Base-by-base conservation (phyloP, 2,888 invertebrate species). In the Argyresthia albistria region DNA sequence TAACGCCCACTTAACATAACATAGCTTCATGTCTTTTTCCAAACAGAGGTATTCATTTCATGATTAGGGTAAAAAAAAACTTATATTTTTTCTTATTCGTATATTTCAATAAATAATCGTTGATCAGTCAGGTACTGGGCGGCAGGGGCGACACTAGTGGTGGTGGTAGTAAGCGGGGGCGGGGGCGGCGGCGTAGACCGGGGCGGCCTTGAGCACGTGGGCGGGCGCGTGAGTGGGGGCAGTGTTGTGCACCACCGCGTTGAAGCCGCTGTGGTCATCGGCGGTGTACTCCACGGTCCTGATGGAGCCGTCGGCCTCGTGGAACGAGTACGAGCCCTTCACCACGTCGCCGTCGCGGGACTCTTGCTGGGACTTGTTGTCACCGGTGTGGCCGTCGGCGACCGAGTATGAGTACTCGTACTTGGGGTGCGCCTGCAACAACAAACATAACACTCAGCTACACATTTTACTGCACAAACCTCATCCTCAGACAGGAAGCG, bases 331-430 rank as follows among this genome's bases (percentile, higher is more conserved):
- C 15, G 69, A 64, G 45, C 80, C 81, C 57, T 74, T 73, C 35
- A 80, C 80, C 0, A 69, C 70, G 57, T 80, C 80, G 46, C 82
- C 82, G 54, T 80, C 80, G 42, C 71, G 64, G 50, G 55, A 53
- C 59, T 84, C 84, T 57, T 77, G 75, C 63, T 78, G 78, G 54
- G 67, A 66, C 64, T 80, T 79, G 61, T 73, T 66, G 66, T 84
- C 84, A 25, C 81, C 80, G 58, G 82, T 80, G 63, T 80, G 76
- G 39, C 69, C 69, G 61, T 84, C 83, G 56, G 75, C 66, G 4
- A 84, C 80, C 49, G 78, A 78, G 62, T 84, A 83, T 57, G 68
- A 72, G 66, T 73, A 80, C 58, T 72, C 63, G 58, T 67, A 69
- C 55, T 65, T 64, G 15, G 67, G 67, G 56, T 67, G 58, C 8